Evolutionary conservation across 2,113 vertebrate genomes (phyloP), one percentile per base, ranked within the genome.

Genomic region (Arizona elegans): DNA sequence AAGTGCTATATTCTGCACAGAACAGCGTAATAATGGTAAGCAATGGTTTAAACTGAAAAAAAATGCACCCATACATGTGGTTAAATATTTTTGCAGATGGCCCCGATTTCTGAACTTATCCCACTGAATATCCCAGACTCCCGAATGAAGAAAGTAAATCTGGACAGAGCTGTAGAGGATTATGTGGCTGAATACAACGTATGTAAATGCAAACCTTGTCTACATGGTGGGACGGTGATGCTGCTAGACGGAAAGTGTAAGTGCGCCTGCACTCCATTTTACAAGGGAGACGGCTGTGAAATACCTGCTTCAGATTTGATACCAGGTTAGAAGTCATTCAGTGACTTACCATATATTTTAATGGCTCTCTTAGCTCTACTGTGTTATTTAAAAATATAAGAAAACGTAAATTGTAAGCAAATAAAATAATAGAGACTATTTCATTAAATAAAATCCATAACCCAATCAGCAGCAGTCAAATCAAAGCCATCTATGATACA

Each of bases 201-300:
- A 43, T 98, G 97, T 93, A 99, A 99, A 97, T 99, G 98, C 87
- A 91, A 96, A n/a, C 98, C 98, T 0, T 99, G 98, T 91, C 97
- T 97, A 19, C 99, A 99, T 5, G 99, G 98, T 86, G 99, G 98
- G 3, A 98, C 98, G 0, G 94, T 97, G 5, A 29, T 98, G 13
- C 96, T 99, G 70, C 8, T 99, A 47, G 98, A 99, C 0, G 99
- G 99, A 29, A 91, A 95, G 1, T 99, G 99, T 24, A 10, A 96
- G 0, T 99, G 99, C 19, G 65, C 98, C 55, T 99, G 99, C 92
- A 26, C 96, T 1, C 2, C 55, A 1, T 85, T 93, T 43, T 98
- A 97, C 43, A 96, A 98, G 17, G 99, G 99, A 26, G 2, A 96
- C 1, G 98, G 97, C 89, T 99, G 99, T 94, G 97, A 99, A 96